Evolutionary conservation across 1,140 invertebrate genomes (phyloP).

Genomic region (Magallana ariakensis): DNA sequence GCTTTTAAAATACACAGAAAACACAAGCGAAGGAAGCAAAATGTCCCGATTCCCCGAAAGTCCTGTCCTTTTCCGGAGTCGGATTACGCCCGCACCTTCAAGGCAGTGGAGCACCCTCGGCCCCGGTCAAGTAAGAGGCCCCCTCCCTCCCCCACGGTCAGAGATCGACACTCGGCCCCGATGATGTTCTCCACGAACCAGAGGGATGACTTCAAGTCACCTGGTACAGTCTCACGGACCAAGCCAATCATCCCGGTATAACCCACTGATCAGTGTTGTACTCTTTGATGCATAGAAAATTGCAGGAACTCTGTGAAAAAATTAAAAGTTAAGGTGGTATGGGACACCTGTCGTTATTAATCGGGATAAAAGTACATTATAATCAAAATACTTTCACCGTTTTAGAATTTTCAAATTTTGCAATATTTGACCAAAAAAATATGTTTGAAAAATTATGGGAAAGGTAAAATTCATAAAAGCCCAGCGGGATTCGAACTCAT

Average conservation of each 20-base stretch:
- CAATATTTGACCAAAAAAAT: too few relatives aligned
- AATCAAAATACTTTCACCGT: too few relatives aligned
- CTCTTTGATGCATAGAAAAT: slow-evolving; percentile 32
- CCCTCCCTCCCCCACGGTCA: slow-evolving; percentile 53
- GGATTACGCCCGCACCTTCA: slow-evolving; percentile 66
- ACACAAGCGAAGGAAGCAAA: slow-evolving; percentile 55
- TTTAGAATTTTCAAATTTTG: too few relatives aligned
- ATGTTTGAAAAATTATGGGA: too few relatives aligned
- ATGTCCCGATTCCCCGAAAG: slow-evolving; percentile 44
- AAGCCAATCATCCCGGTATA: slow-evolving; percentile 69
- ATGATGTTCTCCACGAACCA: slow-evolving; percentile 76
- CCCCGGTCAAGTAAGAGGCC: slow-evolving; percentile 75
- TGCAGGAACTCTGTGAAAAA: too few relatives aligned
- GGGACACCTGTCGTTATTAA: too few relatives aligned
- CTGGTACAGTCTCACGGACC: slow-evolving; percentile 62
- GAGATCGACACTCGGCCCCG: slow-evolving; percentile 63
- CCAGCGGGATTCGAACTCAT: too few relatives aligned
- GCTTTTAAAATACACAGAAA: slow-evolving; percentile 46
- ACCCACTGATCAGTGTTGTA: background rate
- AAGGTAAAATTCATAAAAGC: too few relatives aligned
- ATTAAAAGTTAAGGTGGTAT: too few relatives aligned
- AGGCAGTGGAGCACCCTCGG: slow-evolving; percentile 65
- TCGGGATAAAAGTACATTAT: too few relatives aligned
- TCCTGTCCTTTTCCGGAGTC: slow-evolving; percentile 61
- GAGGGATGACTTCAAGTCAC: slow-evolving; percentile 67